Evolutionary conservation across 2,888 invertebrate genomes (phyloP), one percentile per base, ranked within the genome.

Genomic region (Drosophila lacicola): DNA sequence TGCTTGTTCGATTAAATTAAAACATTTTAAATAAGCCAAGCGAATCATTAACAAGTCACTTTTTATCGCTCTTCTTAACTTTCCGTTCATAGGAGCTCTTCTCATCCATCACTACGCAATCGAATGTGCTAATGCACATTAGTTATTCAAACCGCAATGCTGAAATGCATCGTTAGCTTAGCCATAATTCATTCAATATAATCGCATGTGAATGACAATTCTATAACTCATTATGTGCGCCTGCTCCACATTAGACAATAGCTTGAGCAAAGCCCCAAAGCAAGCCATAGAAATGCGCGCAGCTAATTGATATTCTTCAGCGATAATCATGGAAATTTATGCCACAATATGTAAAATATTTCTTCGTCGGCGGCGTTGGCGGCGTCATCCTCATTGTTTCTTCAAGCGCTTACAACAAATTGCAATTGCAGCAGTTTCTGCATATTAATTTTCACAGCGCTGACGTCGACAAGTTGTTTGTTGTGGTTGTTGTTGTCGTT

Each of bases 351-450:
- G 78, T 78, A 73, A 88, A 88, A 83, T 78, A 82, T 82, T 75
- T 80, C 75, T 75, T 74, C 51, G 37, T 42, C 54, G 51, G 44
- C 13, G 36, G 10, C 53, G 73, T 58, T 17, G 36, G 10, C 53
- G 73, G 62, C 57, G 73, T 62, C 68, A 78, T 75, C 58, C 70
- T 76, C 82, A 83, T 82, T 82, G 84, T 82, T 83, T 86, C 78
- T 81, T 81, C 74, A 80, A 69, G 69, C 55, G 58, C 70, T 77
- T 69, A 54, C 68, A 76, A 88, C 85, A 82, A 87, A 89, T 87
- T 88, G 82, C 85, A 83, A 72, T 73, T 82, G 85, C 79, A 74
- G 85, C 82, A 80, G 80, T 78, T 83, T 78, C 70, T 86, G 85
- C 88, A 88, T 86, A 83, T 88, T 86, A 86, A 88, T 88, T 85